Percentiles rank a stretch among this genome's conserved stretches.
phyloP scores from a whole-genome alignment of 2,113 vertebrate genomes.

The Perognathus longimembris region DNA sequence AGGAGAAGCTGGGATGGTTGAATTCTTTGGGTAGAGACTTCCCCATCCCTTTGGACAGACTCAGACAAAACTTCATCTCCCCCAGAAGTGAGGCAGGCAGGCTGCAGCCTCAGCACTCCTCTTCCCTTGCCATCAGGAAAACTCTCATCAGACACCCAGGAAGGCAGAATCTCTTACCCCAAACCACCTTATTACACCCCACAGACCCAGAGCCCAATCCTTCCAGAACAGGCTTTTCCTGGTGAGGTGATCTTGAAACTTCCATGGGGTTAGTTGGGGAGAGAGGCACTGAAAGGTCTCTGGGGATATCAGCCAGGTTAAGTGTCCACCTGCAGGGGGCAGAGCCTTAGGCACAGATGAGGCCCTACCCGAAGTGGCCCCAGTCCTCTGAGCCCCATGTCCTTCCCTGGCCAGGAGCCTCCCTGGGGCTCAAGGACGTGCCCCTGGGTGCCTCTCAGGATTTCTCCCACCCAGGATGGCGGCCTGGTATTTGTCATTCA shows the following conservation, averaged over 20 bases:
- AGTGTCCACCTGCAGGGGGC: background rate
- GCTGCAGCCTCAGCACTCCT: background rate
- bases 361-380: background rate
- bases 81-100: background rate
- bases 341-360: background rate
- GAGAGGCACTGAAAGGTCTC: background rate
- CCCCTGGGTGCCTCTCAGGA: constrained; percentile 55
- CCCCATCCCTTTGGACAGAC: background rate
- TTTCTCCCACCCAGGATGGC: constrained; percentile 69
- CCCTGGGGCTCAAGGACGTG: constrained; percentile 66
- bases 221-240: background rate
- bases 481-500: constrained; percentile 76
- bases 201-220: background rate
- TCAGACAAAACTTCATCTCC: background rate
- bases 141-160: background rate
- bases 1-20: background rate
- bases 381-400: constrained; percentile 59
- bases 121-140: background rate
- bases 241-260: background rate
- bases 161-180: background rate
- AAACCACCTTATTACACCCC: background rate
- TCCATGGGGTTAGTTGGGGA: background rate
- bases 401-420: constrained; percentile 72
- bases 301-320: background rate
- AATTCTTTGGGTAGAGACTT: too few species aligned